Percentiles rank a stretch among this genome's conserved stretches.
Conservation (phyloP, 2,888 invertebrate species). For the Hypolimnas misippus region DNA sequence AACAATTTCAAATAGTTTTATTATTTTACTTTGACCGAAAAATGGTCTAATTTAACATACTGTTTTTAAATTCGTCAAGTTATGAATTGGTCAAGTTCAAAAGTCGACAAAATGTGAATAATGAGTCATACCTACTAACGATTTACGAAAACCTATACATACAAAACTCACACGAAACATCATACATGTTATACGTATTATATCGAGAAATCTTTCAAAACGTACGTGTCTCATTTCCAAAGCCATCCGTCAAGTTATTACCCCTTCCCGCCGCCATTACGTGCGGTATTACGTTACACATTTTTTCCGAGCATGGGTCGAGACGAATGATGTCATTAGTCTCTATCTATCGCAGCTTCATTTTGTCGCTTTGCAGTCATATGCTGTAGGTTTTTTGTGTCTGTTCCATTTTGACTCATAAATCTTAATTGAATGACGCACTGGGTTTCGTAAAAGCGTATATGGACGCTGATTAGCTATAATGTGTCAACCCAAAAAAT, state of each 20-base stretch:
- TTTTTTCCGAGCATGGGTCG: conserved; percentile 20
- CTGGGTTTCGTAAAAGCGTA: not conserved
- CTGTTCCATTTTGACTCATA: not conserved
- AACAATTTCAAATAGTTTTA: too few relatives aligned
- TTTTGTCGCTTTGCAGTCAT: conserved; percentile 18
- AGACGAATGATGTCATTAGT: conserved; percentile 24
- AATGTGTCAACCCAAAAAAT: not conserved
- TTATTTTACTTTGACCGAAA: too few relatives aligned
- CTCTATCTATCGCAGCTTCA: conserved; percentile 20
- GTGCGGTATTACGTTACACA: conserved; percentile 14
- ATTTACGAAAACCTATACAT: not conserved
- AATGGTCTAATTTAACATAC: too few relatives aligned
- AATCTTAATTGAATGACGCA: not conserved
- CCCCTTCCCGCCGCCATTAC: conserved; percentile 12
- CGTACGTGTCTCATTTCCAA: conserved; percentile 11
- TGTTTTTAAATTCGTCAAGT: too few relatives aligned
- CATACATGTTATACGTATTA: not conserved
- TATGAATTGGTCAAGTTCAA: too few relatives aligned
- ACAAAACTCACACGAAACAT: not conserved
- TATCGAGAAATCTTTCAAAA: conserved; percentile 11
- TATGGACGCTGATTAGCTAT: too few relatives aligned
- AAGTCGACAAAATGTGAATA: too few relatives aligned
- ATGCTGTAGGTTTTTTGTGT: not conserved
- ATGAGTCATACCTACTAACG: too few relatives aligned
- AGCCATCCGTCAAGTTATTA: conserved; percentile 11